Evolutionary conservation across 2,888 invertebrate species (phyloP), one percentile per base, ranked within the genome.

Genomic region (Calameuta filiformis): DNA sequence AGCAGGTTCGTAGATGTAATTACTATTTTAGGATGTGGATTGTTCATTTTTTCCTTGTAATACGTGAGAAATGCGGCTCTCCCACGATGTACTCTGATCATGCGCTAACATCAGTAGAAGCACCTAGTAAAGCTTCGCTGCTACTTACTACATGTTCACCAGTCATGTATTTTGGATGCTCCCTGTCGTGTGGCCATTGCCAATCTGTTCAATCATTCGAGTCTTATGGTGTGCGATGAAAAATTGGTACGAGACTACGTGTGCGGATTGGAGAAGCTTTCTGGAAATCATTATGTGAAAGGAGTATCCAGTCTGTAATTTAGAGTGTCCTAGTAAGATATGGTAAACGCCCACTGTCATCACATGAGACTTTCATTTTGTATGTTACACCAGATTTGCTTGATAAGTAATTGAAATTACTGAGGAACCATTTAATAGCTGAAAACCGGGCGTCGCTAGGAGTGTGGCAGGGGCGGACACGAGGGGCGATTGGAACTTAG

Each of bases 11-110:
- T 71, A 15, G 71, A 34, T 71, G 1, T 33, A 15, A 31, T 30
- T 71, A 31, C n/a, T 34, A 31, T 33, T 71, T 71, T 12, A 71
- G 71, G 71, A 71, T 71, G 71, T 71, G 31, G 71, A 71, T 31
- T 6, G 31, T 1, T 12, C 33, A 33, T 33, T 15, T 31, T 33
- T 31, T 71, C 15, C 33, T 71, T 31, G 71, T 33, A 71, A 23
- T 11, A 12, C 31, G 23, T 12, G 1, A 71, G 12, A 33, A 34
- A 34, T 71, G 34, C 4, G 31, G 71, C 34, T 71, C 71, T 31
- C 71, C 56, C 56, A 56, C 23, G 56, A 56, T 56, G 56, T 23
- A 23, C 56, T 23, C 6, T 56, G 23, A 56, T 9, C 56, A 23
- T 23, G 56, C 56, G 56, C 23, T 56, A 9, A 23, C 56, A 9